Base-by-base conservation (phyloP, 2,888 invertebrate species). In the Didymodactylos carnosus region DNA sequence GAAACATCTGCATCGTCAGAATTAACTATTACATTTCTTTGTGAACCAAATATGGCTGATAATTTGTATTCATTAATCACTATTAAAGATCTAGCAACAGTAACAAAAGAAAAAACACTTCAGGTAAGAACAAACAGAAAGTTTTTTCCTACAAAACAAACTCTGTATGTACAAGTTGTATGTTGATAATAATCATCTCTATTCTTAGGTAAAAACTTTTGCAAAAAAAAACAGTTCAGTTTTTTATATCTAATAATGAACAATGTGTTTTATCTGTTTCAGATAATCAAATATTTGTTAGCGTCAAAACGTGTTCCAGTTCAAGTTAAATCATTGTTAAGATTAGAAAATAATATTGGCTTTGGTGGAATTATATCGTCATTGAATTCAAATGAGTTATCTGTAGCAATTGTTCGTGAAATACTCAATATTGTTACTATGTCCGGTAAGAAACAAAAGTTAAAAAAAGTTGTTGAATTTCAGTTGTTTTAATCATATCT, bases 31-130 rank as follows among this genome's bases (percentile, higher is more conserved):
- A 79, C 87, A 39, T 80, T 88, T n/a, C 78, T 88, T 76, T 87
- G 86, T 78, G 88, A 88, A 76, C 86, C 86, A 2, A 85, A 86
- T 72, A 84, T 85, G 43, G 87, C 86, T 0, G 87, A 88, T 79
- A 81, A 87, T 70, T 80, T 88, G 25, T 88, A 87, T 78, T 85
- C 85, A 69, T 83, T 88, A 70, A 83, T 88, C 29, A 11, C n/a
- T 35, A 10, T 35, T 2, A 62, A 62, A 35, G 8, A 35, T 35
- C 35, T 62, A 62, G 19, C 62, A 19, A 62, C 10, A 35, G 10
- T 11, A 35, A 62, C 62, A 35, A 62, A 62, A 62, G 62, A 62
- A 35, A 6, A 35, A n/a, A n/a, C n/a, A n/a, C n/a, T n/a, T n/a
- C n/a, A n/a, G n/a, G n/a, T n/a, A n/a, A n/a, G n/a, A n/a, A n/a